phyloP scores from a whole-genome alignment of 2,888 invertebrate species.

The Acleris cristana region DNA sequence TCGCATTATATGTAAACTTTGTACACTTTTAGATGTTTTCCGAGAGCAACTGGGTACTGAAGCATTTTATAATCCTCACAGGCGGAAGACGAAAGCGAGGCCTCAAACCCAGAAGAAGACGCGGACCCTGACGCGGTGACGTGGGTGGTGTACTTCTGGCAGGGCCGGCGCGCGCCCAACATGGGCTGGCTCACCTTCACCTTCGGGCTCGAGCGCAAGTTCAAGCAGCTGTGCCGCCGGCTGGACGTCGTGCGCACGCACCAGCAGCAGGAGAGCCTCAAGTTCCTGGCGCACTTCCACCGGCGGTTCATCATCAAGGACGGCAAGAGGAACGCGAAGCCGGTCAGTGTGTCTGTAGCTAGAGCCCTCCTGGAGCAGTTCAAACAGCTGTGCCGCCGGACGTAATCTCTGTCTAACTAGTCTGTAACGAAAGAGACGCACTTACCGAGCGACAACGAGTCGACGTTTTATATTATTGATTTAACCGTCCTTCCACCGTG shows the following conservation, averaged over 20 bases:
- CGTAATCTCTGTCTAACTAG: no score
- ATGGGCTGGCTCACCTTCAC: constrained; percentile 99
- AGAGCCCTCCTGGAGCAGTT: no score
- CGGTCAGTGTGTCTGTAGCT: constrained; percentile 50
- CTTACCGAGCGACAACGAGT: no score
- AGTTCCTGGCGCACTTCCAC: constrained; percentile 99
- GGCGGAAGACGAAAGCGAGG: constrained; percentile 82
- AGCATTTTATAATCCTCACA: constrained; percentile 38
- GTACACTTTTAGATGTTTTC: no score
- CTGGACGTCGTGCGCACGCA: constrained; percentile 96
- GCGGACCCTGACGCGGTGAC: constrained; percentile 83
- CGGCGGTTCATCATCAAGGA: constrained; percentile 95
- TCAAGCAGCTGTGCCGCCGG: constrained; percentile 71
- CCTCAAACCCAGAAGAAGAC: constrained; percentile 65
- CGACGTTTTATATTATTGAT: no score
- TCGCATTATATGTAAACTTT: no score
- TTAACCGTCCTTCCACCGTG: no score
- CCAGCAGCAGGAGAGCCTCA: constrained; percentile 99
- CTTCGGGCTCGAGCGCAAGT: constrained; percentile 88
- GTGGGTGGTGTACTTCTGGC: constrained; percentile 99
- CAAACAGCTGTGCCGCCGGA: no score
- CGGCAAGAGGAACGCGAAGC: constrained; percentile 88
- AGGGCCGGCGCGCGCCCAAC: constrained; percentile 97
- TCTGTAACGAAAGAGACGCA: no score
- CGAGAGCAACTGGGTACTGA: no score